Conservation (phyloP, 2,797 vertebrate species). For the Parauchenoglanis ngamensis region DNA sequence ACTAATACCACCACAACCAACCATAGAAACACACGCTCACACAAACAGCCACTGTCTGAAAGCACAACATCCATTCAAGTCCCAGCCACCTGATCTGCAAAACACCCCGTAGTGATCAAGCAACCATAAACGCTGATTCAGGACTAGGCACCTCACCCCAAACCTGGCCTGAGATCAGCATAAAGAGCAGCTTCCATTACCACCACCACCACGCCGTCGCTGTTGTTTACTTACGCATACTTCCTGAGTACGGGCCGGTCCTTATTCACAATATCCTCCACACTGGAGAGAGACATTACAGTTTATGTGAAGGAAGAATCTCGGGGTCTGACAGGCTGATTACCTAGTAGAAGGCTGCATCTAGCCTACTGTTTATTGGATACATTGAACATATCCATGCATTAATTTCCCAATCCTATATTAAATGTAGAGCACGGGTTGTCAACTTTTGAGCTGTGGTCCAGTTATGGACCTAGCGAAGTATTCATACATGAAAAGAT, state of each 20-base stretch:
- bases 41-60: neutral
- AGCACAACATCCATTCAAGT: constrained; percentile 1
- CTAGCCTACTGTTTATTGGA: neutral
- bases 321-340: neutral
- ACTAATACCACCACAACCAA: neutral
- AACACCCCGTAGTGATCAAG: neutral
- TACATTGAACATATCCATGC: neutral
- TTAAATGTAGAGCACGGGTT: neutral
- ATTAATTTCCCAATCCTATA: neutral
- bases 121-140: neutral
- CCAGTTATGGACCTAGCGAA: neutral
- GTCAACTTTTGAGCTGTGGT: neutral
- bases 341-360: neutral
- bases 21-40: neutral
- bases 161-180: constrained; percentile 32
- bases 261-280: constrained; percentile 75
- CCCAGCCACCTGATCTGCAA: constrained; percentile 29
- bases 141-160: neutral
- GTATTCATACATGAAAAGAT: neutral
- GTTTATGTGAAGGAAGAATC: constrained; percentile 33
- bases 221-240: constrained; percentile 87
- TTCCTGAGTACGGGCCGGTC: constrained; percentile 88
- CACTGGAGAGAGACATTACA: constrained; percentile 78
- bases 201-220: constrained; percentile 23
- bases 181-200: constrained; percentile 19